phyloP scores from a whole-genome alignment of 2,888 invertebrate genomes.

The Acleris cristana region DNA sequence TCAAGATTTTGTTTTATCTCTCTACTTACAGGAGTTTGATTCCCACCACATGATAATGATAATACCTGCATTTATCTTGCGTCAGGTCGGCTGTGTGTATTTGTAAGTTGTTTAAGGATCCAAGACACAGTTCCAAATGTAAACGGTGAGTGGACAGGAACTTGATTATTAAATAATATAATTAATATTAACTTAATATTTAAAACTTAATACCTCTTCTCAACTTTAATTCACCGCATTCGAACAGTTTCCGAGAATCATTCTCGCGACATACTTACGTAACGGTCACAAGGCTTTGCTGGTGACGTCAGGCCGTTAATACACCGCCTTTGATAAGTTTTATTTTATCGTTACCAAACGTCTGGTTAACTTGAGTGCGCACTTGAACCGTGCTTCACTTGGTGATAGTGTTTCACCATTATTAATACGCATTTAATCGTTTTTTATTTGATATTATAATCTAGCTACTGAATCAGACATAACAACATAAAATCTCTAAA shows the following conservation, averaged over 20 bases:
- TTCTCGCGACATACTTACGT: constrained; percentile 11
- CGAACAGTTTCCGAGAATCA: constrained; percentile 2
- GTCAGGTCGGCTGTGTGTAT: no score
- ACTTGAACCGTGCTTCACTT: constrained; percentile 12
- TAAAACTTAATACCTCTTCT: background rate
- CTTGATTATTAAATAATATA: no score
- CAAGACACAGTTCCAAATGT: no score
- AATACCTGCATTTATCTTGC: no score
- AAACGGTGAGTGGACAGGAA: no score
- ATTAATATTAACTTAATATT: background rate
- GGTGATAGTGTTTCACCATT: constrained; percentile 7
- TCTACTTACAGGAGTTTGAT: no score
- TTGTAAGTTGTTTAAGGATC: no score
- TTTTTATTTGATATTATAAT: background rate
- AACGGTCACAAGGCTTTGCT: constrained; percentile 16
- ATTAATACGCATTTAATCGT: background rate
- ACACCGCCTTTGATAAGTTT: constrained; percentile 25
- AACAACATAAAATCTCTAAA: no score
- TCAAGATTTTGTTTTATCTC: no score
- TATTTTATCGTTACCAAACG: constrained; percentile 13
- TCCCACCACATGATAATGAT: no score
- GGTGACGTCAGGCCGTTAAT: constrained; percentile 23
- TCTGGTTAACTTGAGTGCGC: constrained; percentile 17
- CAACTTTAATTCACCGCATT: background rate
- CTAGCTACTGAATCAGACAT: no score